phyloP scores from a whole-genome alignment of 2,113 vertebrate genomes.

The Acinonyx jubatus region DNA sequence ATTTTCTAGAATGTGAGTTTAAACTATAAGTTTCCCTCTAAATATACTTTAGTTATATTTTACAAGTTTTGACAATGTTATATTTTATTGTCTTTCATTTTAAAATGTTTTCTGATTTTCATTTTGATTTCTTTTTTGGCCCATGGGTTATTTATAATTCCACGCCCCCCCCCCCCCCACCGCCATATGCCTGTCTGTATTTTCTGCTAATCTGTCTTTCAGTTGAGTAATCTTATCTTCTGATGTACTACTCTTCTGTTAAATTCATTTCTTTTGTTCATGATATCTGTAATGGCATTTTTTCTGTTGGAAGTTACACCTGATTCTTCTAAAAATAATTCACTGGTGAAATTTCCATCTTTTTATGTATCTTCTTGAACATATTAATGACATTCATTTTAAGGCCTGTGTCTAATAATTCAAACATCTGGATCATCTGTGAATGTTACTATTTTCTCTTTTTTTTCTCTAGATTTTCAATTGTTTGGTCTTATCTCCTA shows the following conservation, averaged over 20 bases:
- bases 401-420: background rate
- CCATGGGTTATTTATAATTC: background rate
- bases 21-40: background rate
- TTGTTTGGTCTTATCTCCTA: background rate
- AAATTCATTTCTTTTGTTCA: background rate
- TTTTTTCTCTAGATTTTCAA: background rate
- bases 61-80: background rate
- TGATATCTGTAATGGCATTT: background rate
- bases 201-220: background rate
- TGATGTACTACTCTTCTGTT: background rate
- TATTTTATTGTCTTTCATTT: conserved; percentile 20
- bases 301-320: background rate
- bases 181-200: background rate
- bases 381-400: background rate
- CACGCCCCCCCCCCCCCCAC: no score
- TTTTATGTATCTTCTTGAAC: background rate
- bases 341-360: background rate
- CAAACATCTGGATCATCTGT: background rate
- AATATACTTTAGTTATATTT: background rate
- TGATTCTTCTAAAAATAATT: background rate
- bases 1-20: background rate
- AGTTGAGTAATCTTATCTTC: background rate
- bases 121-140: conserved; percentile 3
- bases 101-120: conserved; percentile 5
- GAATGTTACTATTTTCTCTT: background rate